phyloP scores from a whole-genome alignment of 2,797 vertebrate species.

The Sphenopsis melanotis region DNA sequence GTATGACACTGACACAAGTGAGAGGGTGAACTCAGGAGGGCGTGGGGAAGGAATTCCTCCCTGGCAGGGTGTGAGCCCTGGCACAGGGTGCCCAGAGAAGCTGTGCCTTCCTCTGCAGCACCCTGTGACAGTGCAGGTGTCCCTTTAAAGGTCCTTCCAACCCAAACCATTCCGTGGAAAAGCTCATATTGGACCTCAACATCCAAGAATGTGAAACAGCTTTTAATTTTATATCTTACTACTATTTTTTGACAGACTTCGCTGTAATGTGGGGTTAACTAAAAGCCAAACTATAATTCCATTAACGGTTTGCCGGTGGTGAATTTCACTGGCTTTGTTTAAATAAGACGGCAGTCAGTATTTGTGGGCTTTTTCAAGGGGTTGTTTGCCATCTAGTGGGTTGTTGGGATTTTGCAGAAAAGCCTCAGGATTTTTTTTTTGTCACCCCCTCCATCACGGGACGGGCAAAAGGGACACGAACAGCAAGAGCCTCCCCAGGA shows the following conservation, averaged over 20 bases:
- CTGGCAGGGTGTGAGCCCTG: not conserved
- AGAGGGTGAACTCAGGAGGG: not conserved
- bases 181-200: accelerated
- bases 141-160: not conserved
- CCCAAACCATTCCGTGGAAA: not conserved
- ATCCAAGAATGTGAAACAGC: accelerated
- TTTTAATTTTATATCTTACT: not conserved
- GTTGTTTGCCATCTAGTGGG: slow-evolving; percentile 45
- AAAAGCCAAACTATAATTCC: not conserved
- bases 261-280: accelerated
- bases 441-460: not conserved
- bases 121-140: not conserved
- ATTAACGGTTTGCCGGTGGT: accelerated
- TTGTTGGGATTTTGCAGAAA: not conserved
- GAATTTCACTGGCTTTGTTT: not conserved
- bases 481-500: not conserved
- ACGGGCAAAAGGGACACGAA: not conserved
- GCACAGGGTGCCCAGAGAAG: not conserved
- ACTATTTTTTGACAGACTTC: not conserved
- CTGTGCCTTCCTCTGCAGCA: not conserved
- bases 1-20: accelerated
- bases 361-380: not conserved
- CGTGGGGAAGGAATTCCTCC: accelerated
- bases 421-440: accelerated
- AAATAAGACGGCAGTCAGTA: accelerated